A percentile compares a stretch with the other conserved stretches of the same genome.
These are phyloP conservation scores for Hololepta plana DNA, from an alignment of 2,888 invertebrate species.

Conservation along the genomic window DNA sequence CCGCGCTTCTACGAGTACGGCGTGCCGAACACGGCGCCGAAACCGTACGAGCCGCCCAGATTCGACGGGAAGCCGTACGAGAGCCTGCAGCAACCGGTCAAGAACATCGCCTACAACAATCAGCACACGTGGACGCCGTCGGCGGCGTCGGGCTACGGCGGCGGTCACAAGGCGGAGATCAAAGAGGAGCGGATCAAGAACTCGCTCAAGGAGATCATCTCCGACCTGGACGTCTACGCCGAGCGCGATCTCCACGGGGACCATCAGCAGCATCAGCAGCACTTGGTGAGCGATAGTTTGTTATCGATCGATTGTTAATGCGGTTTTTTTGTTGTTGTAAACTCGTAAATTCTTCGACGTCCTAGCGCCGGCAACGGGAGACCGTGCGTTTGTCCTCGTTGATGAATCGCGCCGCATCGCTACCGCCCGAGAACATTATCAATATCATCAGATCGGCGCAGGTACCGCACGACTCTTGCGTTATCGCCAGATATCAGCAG, in stretches of 20 bases:
- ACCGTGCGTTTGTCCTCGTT: no score
- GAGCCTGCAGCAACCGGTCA: constrained; percentile 1
- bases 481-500: no score
- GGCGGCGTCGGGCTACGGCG: no score
- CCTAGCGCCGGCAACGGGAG: no score
- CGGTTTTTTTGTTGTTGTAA: no score
- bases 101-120: constrained; percentile 1
- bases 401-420: constrained; percentile 7
- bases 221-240: constrained; percentile 38
- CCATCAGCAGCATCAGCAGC: not conserved
- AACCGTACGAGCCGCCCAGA: constrained; percentile 3
- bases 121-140: constrained; percentile 2
- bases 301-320: no score
- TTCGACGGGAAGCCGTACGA: not conserved
- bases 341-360: no score
- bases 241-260: constrained; percentile 24
- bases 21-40: constrained; percentile 1
- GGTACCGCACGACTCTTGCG: constrained; percentile 7
- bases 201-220: constrained; percentile 39
- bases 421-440: constrained; percentile 8
- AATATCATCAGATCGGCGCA: constrained; percentile 9
- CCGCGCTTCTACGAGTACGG: not conserved
- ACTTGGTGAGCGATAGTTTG: constrained; percentile 3
- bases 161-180: constrained; percentile 23
- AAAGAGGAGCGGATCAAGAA: constrained; percentile 35